These are phyloP conservation scores for Catharus bicknelli DNA, from an alignment of 2,113 vertebrate genomes.

Conservation along the genomic window DNA sequence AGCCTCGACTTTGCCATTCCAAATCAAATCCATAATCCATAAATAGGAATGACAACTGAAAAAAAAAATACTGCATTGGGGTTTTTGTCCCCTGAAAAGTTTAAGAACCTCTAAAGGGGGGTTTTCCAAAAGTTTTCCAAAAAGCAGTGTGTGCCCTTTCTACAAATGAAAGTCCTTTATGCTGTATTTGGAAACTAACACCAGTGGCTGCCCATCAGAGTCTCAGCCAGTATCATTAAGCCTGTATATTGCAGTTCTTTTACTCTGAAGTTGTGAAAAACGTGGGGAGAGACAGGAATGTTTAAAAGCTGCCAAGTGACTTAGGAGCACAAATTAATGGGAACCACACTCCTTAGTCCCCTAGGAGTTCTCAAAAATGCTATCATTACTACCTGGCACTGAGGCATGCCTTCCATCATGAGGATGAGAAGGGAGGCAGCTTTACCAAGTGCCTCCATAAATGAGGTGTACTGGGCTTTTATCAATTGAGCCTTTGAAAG, in stretches of 20 bases:
- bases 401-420: neutral
- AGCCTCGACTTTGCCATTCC: neutral
- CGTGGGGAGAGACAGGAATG: neutral
- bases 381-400: neutral
- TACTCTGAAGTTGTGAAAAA: neutral
- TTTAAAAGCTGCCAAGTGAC: neutral
- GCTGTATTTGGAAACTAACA: neutral
- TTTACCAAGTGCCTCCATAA: neutral
- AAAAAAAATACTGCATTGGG: neutral
- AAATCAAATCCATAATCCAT: neutral
- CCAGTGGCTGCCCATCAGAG: neutral
- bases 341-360: neutral
- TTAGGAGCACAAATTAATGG: conserved; percentile 36
- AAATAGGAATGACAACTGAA: neutral
- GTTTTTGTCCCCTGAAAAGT: neutral
- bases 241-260: neutral
- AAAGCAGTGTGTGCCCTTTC: neutral
- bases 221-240: neutral
- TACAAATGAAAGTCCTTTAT: neutral
- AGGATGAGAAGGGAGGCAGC: neutral
- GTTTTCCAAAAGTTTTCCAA: neutral
- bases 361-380: neutral
- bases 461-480: neutral
- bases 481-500: conserved; percentile 51
- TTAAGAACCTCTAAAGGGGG: neutral